Conservation (phyloP, 2,888 invertebrate species). For the Didymodactylos carnosus region DNA sequence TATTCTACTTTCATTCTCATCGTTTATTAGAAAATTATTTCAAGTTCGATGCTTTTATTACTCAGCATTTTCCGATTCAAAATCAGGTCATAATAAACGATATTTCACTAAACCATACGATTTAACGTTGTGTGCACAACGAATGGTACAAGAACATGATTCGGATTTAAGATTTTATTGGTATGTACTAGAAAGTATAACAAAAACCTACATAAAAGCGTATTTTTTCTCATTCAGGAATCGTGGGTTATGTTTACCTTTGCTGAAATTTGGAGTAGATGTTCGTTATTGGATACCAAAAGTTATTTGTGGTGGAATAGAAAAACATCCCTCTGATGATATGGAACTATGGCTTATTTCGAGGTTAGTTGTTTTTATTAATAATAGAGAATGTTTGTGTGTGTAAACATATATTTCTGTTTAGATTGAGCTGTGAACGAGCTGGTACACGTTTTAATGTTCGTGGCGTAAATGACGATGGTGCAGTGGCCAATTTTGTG, state of each 20-base stretch:
- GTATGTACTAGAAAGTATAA: not conserved
- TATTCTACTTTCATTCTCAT: not conserved
- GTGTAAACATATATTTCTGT: too few species aligned
- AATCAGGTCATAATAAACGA: not conserved
- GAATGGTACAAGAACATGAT: not conserved
- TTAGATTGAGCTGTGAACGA: conserved; percentile 69
- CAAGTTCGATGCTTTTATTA: not conserved
- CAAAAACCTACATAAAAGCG: not conserved
- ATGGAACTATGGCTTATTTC: not conserved
- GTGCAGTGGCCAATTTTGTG: conserved; percentile 97
- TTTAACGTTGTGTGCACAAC: not conserved
- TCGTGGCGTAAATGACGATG: conserved; percentile 93
- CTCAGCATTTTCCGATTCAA: not conserved
- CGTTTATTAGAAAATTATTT: not conserved
- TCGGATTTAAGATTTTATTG: not conserved
- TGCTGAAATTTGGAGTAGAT: conserved; percentile 6
- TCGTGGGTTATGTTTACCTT: conserved; percentile 2
- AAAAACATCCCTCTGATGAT: not conserved
- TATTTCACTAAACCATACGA: not conserved
- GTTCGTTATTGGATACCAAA: conserved; percentile 5
- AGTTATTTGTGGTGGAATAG: conserved; percentile 10
- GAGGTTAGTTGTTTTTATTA: too few species aligned
- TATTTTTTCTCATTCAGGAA: not conserved
- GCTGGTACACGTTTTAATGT: conserved; percentile 96
- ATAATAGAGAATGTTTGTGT: too few species aligned